These are phyloP conservation scores for Podilymbus podiceps DNA, from an alignment of 2,113 vertebrate species.

Conservation along the genomic window DNA sequence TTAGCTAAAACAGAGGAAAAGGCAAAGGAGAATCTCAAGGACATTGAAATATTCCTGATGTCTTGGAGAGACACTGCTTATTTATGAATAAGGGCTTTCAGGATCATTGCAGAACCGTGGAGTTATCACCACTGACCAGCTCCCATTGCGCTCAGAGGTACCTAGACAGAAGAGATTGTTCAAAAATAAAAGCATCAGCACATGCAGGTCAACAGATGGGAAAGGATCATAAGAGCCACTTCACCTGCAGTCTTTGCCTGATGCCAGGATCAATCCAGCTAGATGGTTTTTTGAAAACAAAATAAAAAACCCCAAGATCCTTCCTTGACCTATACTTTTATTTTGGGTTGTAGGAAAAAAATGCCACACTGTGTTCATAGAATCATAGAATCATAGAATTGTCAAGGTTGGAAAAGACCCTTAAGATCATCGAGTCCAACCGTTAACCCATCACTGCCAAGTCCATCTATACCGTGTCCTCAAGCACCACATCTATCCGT, in stretches of 20 bases:
- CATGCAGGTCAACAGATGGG: background rate
- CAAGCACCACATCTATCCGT: too few relatives aligned
- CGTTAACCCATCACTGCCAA: too few relatives aligned
- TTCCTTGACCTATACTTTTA: background rate
- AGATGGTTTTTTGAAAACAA: background rate
- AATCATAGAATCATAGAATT: too few relatives aligned
- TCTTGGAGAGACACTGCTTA: background rate
- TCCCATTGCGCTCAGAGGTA: background rate
- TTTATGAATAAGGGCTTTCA: background rate
- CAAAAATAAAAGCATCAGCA: background rate
- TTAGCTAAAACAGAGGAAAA: background rate
- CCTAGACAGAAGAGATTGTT: background rate
- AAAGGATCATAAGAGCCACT: background rate
- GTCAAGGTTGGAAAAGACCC: too few relatives aligned
- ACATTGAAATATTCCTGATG: background rate
- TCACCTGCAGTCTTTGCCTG: background rate
- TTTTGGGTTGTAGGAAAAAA: background rate
- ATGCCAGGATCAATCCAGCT: background rate
- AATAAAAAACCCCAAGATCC: background rate
- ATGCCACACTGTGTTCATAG: background rate
- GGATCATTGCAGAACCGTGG: background rate
- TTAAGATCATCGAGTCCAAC: too few relatives aligned
- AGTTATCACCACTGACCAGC: background rate
- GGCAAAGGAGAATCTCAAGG: constrained; percentile 15
- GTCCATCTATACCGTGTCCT: too few relatives aligned